Evolutionary conservation across 2,888 invertebrate species (phyloP).

Genomic region (Cynaeus angustus): DNA sequence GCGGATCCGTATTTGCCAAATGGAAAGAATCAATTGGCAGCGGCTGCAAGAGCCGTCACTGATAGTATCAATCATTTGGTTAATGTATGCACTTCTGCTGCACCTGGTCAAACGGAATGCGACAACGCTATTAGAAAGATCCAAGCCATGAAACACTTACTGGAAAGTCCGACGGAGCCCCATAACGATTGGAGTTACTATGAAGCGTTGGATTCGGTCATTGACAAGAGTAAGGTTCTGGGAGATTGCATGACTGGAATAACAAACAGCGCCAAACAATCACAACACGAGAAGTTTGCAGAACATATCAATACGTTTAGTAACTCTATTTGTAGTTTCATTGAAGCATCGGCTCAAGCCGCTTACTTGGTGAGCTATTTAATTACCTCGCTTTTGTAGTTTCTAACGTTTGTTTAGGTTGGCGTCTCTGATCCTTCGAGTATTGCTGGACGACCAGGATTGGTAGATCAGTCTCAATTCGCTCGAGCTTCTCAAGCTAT

Average conservation of each 20-base stretch:
- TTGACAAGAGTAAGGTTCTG: slow-evolving; percentile 88
- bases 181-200: slow-evolving; percentile 92
- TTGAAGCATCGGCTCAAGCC: slow-evolving; percentile 95
- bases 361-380: slow-evolving; percentile 83
- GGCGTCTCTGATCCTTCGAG: slow-evolving; percentile 94
- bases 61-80: slow-evolving; percentile 94
- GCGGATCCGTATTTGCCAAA: slow-evolving; percentile 93
- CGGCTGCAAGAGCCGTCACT: slow-evolving; percentile 91
- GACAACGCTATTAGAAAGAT: slow-evolving; percentile 96
- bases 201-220: slow-evolving; percentile 93
- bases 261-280: slow-evolving; percentile 91
- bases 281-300: slow-evolving; percentile 89
- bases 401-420: slow-evolving; percentile 72
- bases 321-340: slow-evolving; percentile 90
- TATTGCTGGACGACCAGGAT: slow-evolving; percentile 89
- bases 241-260: slow-evolving; percentile 96
- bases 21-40: slow-evolving; percentile 90
- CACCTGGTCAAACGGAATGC: slow-evolving; percentile 97
- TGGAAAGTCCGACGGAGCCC: slow-evolving; percentile 91
- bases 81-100: slow-evolving; percentile 89
- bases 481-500: slow-evolving; percentile 93
- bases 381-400: background rate
- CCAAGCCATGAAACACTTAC: slow-evolving; percentile 85
- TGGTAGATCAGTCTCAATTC: slow-evolving; percentile 92
- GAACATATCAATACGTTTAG: slow-evolving; percentile 89